Conservation (phyloP, 1,140 invertebrate genomes). For the Scaptodrosophila lebanonensis region DNA sequence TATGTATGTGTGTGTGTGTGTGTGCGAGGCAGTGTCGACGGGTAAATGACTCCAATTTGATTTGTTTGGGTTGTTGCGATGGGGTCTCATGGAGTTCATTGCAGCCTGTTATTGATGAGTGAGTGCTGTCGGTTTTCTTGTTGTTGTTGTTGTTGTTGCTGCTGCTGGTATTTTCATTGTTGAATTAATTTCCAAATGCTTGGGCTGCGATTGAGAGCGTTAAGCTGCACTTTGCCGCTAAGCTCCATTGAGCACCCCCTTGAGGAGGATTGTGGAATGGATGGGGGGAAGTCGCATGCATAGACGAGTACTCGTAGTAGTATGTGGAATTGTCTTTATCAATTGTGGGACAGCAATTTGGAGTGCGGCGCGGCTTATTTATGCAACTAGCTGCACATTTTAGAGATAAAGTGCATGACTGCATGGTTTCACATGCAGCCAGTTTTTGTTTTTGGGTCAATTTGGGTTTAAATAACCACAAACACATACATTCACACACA, state of each 20-base stretch:
- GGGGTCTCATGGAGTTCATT: not conserved
- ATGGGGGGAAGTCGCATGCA: no score
- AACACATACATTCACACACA: no score
- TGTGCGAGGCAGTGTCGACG: slow-evolving; percentile 67
- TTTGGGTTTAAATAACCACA: slow-evolving; percentile 71
- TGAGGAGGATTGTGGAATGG: no score
- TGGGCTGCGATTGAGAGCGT: slow-evolving; percentile 15
- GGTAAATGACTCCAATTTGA: slow-evolving; percentile 72
- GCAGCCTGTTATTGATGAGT: no score
- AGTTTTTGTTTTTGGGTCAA: slow-evolving; percentile 56
- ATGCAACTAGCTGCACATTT: slow-evolving; percentile 67
- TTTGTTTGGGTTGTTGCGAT: slow-evolving; percentile 54
- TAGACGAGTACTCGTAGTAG: no score
- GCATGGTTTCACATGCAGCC: slow-evolving; percentile 24
- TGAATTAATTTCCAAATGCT: slow-evolving; percentile 50
- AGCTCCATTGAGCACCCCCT: slow-evolving; percentile 31
- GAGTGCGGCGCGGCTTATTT: slow-evolving; percentile 69
- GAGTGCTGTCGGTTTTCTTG: slow-evolving; percentile 15
- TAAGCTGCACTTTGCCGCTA: slow-evolving; percentile 12
- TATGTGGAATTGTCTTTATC: slow-evolving; percentile 72
- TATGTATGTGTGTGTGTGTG: no score
- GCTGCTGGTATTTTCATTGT: slow-evolving; percentile 6
- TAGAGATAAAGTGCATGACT: slow-evolving; percentile 64
- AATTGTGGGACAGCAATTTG: slow-evolving; percentile 37
- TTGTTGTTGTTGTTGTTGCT: slow-evolving; percentile 43